Evolutionary conservation across 2,888 invertebrate species (phyloP).

Genomic region (Eurytoma adleriae): DNA sequence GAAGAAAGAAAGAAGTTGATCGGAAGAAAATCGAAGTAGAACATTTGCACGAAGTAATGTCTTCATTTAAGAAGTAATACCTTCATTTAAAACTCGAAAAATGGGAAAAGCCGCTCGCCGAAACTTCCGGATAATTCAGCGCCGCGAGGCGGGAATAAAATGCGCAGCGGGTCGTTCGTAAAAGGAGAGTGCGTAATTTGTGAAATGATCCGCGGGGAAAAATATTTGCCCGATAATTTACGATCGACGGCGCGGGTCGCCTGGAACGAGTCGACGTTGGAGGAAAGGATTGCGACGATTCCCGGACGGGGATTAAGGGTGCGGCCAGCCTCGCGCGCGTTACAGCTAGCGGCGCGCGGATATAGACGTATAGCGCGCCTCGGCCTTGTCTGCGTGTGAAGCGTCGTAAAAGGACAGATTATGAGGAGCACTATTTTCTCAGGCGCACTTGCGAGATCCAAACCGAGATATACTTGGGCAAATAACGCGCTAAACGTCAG

Average conservation of each 20-base stretch:
- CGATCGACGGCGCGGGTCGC: neutral
- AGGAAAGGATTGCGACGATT: slow-evolving; percentile 15
- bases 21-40: too few relatives aligned
- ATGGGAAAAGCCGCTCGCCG: too few relatives aligned
- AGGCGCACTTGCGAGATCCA: neutral
- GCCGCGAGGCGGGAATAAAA: neutral
- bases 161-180: neutral
- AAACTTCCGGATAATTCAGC: too few relatives aligned
- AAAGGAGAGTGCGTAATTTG: slow-evolving; percentile 10
- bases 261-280: neutral
- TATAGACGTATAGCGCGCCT: neutral
- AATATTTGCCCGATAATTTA: slow-evolving; percentile 22
- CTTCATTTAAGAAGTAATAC: too few relatives aligned
- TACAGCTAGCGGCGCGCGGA: neutral
- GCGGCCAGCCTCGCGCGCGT: neutral
- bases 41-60: too few relatives aligned
- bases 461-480: neutral
- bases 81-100: too few relatives aligned
- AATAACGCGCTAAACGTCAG: neutral
- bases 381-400: neutral
- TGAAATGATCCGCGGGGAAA: slow-evolving; percentile 12
- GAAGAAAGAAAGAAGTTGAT: too few relatives aligned
- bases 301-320: neutral
- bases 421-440: slow-evolving; percentile 11
- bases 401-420: slow-evolving; percentile 14